phyloP scores from a whole-genome alignment of 2,113 vertebrate species.

The Pholis gunnellus region DNA sequence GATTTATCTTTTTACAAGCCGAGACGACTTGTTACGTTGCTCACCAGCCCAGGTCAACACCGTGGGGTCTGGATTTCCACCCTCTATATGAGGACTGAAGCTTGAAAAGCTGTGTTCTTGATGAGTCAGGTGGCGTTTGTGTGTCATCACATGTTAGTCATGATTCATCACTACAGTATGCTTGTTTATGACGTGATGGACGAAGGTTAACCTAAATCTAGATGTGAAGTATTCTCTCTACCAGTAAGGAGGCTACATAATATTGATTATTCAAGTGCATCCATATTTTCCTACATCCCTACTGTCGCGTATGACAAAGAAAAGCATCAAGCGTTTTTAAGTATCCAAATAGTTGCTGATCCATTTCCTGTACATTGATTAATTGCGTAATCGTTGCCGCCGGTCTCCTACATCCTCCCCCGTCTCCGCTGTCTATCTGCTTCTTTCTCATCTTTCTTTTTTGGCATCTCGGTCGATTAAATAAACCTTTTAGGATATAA shows the following conservation, averaged over 20 bases:
- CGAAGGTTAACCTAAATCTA: constrained; percentile 11
- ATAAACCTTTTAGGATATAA: constrained; percentile 2
- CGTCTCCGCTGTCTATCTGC: background rate
- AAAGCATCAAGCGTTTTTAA: background rate
- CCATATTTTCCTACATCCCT: background rate
- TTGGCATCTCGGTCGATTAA: constrained; percentile 1
- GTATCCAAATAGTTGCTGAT: background rate
- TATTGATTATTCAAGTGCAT: background rate
- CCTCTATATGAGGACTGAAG: background rate
- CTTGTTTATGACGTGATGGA: constrained; percentile 11
- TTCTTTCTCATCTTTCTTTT: background rate
- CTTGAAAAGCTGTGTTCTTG: background rate
- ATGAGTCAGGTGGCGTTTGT: constrained; percentile 3
- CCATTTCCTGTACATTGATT: background rate
- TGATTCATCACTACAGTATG: constrained; percentile 23
- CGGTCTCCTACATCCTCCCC: background rate
- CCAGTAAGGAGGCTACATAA: background rate
- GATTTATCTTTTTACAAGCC: background rate
- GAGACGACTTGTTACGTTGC: background rate
- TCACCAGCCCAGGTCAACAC: background rate
- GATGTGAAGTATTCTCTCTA: constrained; percentile 5
- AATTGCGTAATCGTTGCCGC: background rate
- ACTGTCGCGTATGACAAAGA: background rate
- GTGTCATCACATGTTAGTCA: background rate
- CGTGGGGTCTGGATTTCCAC: background rate